Base-by-base conservation (phyloP, 2,888 invertebrate genomes). In the Rhagonycha lutea region DNA sequence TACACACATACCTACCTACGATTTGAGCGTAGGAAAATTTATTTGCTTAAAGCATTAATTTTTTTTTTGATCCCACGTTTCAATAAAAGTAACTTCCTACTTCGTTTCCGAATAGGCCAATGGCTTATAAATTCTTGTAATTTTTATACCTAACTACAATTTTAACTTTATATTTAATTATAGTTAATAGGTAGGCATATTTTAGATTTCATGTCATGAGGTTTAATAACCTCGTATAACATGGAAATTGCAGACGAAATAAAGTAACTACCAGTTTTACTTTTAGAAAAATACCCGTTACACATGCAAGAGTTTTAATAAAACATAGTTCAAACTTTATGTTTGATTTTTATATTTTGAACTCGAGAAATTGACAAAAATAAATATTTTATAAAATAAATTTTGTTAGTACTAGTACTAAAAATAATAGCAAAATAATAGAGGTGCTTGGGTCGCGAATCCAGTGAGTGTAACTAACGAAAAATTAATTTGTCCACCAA, bases 1-100 rank as follows among this genome's bases (percentile, higher is more conserved):
- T 73, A 61, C 26, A 62, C 60, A 73, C 65, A 72, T 65, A 72
- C 71, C 63, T 72, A 61, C 71, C 32, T 72, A 63, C 32, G 65
- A 65, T 65, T 65, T 72, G 47, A 65, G 61, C 26, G 28, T 70
- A 70, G 29, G 61, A 26, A 70, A 70, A 61, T 61, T 61, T 29
- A 62, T 26, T 70, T 70, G 61, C 14, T 26, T 14, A 18, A 70
- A 70, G 47, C 47, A 47, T 47, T n/a, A 47, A 47, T 47, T 47
- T 47, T 47, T 28, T 18, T 47, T 47, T n/a, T 7, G n/a, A 47
- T 47, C 47, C 47, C 47, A 47, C 47, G 47, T 47, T 47, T 47
- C n/a, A n/a, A n/a, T 47, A 47, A 47, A 47, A 47, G n/a, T n/a
- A 47, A 47, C 47, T 47, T 47, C n/a, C 47, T 47, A 47, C 47